Percentiles rank a stretch among this genome's conserved stretches.
Evolutionary conservation across 2,888 invertebrate genomes (phyloP).

Genomic region (Macrophya annulata): DNA sequence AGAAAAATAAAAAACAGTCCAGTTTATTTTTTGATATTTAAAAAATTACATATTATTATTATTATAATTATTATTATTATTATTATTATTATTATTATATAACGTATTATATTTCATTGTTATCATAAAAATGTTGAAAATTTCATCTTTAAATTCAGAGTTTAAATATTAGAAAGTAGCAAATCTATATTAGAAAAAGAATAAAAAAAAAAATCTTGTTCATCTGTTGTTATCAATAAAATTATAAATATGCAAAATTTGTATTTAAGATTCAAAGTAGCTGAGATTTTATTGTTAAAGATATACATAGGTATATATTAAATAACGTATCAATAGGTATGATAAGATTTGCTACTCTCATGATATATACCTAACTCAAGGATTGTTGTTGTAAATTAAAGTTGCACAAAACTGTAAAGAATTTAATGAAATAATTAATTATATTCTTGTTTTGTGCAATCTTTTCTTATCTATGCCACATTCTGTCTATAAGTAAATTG

Average conservation of each 20-base stretch:
- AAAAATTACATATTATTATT: slow-evolving; percentile 40
- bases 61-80: slow-evolving; percentile 16
- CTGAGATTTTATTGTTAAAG: too few relatives aligned
- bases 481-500: background rate
- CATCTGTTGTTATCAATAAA: background rate
- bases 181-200: background rate
- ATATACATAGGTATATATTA: background rate
- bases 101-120: slow-evolving; percentile 61
- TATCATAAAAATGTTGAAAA: slow-evolving; percentile 44
- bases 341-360: slow-evolving; percentile 20
- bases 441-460: slow-evolving; percentile 3
- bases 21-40: slow-evolving; percentile 47
- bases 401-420: background rate
- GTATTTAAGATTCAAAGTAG: too few relatives aligned
- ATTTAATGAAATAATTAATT: background rate
- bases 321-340: background rate
- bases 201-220: background rate
- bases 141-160: slow-evolving; percentile 26
- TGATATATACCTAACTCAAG: background rate
- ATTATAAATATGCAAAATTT: too few relatives aligned
- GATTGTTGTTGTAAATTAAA: slow-evolving; percentile 43
- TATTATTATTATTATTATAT: slow-evolving; percentile 61
- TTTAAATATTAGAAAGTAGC: slow-evolving; percentile 40
- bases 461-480: background rate
- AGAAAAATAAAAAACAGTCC: slow-evolving; percentile 41